A percentile compares a stretch with the other conserved stretches of the same genome.
phyloP scores from a whole-genome alignment of 2,797 vertebrate genomes.

The Cygnus olor region DNA sequence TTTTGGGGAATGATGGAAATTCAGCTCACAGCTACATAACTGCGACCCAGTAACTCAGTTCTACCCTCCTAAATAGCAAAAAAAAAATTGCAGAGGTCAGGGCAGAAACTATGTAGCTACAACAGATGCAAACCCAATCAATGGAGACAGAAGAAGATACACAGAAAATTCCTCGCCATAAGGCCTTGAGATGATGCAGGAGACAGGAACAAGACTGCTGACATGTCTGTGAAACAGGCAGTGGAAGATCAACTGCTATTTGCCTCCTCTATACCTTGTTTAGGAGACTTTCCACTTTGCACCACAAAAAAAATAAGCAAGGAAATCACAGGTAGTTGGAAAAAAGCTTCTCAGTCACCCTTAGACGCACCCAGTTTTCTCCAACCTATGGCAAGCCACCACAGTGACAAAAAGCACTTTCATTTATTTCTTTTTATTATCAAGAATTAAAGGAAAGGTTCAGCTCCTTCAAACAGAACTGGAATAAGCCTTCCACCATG shows the following conservation, averaged over 20 bases:
- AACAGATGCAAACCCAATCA: neutral
- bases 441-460: neutral
- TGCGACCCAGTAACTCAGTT: neutral
- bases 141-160: neutral
- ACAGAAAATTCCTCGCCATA: neutral
- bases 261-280: neutral
- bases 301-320: neutral
- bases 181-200: neutral
- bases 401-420: neutral
- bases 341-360: neutral
- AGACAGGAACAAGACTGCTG: neutral
- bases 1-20: neutral
- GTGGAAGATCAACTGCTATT: neutral
- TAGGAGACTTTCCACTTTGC: neutral
- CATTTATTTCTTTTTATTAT: neutral
- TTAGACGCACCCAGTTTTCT: neutral
- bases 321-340: neutral
- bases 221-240: rapidly evolving
- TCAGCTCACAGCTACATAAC: neutral
- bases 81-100: neutral
- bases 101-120: neutral
- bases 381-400: neutral
- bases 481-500: neutral
- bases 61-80: neutral
- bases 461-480: neutral